Evolutionary conservation across 2,113 vertebrate genomes (phyloP).

Genomic region (Oryzias woworae): DNA sequence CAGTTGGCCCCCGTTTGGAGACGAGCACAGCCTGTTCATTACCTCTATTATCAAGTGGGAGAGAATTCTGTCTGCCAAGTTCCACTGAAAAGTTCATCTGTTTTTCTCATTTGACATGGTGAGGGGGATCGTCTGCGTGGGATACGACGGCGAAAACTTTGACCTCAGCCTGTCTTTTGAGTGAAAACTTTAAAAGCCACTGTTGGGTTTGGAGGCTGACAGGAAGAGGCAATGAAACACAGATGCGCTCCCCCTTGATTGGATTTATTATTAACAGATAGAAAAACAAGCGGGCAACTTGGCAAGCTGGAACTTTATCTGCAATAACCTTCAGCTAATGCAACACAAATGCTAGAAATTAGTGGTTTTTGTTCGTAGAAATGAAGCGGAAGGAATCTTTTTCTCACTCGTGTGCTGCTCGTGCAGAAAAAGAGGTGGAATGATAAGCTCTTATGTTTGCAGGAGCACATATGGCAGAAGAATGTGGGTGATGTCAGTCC

Average conservation of each 20-base stretch:
- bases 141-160: constrained; percentile 32
- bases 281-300: too few relatives aligned
- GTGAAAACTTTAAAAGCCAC: constrained; percentile 17
- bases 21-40: constrained; percentile 30
- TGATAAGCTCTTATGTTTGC: not conserved
- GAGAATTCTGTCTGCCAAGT: constrained; percentile 17
- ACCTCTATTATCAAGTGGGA: constrained; percentile 23
- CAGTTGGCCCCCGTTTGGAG: constrained; percentile 21
- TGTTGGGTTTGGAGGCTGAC: constrained; percentile 11
- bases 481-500: not conserved
- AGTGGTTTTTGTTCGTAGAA: too few relatives aligned
- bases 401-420: not conserved
- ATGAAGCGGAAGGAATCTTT: too few relatives aligned
- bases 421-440: too few relatives aligned
- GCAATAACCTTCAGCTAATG: not conserved
- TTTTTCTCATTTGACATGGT: constrained; percentile 22
- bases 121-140: constrained; percentile 10
- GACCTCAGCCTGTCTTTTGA: constrained; percentile 23
- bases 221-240: constrained; percentile 28
- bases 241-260: constrained; percentile 6
- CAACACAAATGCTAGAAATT: too few relatives aligned
- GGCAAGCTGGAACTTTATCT: not conserved
- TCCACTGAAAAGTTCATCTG: not conserved
- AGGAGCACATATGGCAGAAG: not conserved
- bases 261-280: not conserved